Conservation (phyloP, 2,113 vertebrate species). For the Verasper variegatus region DNA sequence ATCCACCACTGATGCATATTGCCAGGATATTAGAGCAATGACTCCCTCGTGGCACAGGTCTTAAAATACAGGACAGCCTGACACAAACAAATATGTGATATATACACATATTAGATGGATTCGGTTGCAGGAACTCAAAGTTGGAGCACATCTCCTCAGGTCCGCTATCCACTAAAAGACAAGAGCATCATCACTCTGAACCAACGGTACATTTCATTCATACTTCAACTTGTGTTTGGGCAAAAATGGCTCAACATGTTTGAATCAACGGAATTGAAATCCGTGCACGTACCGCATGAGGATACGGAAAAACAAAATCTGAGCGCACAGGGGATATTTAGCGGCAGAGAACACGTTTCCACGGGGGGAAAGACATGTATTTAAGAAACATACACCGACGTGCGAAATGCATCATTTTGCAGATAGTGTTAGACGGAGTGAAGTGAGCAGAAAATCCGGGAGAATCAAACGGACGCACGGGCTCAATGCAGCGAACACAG, state of each 20-base stretch:
- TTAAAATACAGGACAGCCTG: neutral
- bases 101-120: neutral
- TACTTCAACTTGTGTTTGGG: conserved; percentile 36
- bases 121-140: neutral
- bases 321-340: too few relatives aligned
- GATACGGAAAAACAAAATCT: neutral
- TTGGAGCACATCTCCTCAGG: neutral
- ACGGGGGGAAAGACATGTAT: too few relatives aligned
- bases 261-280: neutral
- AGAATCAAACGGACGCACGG: conserved; percentile 1
- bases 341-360: too few relatives aligned
- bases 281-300: neutral
- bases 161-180: neutral
- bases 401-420: neutral
- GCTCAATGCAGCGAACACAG: neutral
- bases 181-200: neutral
- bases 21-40: neutral
- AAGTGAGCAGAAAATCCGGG: conserved; percentile 27
- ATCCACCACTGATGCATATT: neutral
- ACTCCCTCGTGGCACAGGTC: neutral
- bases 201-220: conserved; percentile 10
- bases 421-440: neutral
- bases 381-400: neutral
- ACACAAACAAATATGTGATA: neutral
- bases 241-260: conserved; percentile 1